Evolutionary conservation across 2,797 vertebrate species (phyloP), one percentile per base, ranked within the genome.

Genomic region (Xenentodon cancila): DNA sequence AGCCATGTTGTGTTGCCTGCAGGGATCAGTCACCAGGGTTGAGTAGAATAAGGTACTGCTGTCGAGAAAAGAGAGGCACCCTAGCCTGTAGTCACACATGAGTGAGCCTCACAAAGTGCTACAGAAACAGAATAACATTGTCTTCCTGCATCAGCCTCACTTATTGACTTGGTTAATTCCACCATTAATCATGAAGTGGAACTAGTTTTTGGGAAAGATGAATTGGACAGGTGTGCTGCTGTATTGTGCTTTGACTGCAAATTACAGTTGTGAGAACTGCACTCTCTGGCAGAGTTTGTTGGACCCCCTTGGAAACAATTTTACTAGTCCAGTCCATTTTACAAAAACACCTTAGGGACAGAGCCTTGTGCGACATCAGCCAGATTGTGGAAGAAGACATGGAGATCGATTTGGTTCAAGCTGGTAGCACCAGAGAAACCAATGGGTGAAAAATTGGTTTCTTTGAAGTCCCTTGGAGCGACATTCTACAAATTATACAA

Each of bases 141-240:
- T 61, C 48, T 47, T 43, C 47, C 15, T n/a, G 49, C 49, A 53
- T 32, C 16, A 48, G 5, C 9, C 37, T 18, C 18, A 52, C 18
- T 37, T 12, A 44, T 11, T 61, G 47, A 27, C 59, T 11, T 12
- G 22, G 47, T 34, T 51, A 27, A 43, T 51, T 22, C 48, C 25
- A 37, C 34, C 48, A 61, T 48, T 48, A 48, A 48, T 37, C n/a
- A 37, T 62, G 49, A 61, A 52, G 27, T 62, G 40, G 50, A 32
- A 27, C n/a, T 27, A 4, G 19, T 48, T 32, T 37, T 25, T 48
- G 22, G 16, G 1, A 44, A 48, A 17, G 21, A 45, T 32, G 48
- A 9, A 44, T 52, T 51, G 51, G 13, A 15, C n/a, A 30, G 21
- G 20, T 30, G 8, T 13, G 15, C 49, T 60, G 5, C n/a, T 51